phyloP scores from a whole-genome alignment of 2,888 invertebrate genomes.

The Hedychridium roseum region DNA sequence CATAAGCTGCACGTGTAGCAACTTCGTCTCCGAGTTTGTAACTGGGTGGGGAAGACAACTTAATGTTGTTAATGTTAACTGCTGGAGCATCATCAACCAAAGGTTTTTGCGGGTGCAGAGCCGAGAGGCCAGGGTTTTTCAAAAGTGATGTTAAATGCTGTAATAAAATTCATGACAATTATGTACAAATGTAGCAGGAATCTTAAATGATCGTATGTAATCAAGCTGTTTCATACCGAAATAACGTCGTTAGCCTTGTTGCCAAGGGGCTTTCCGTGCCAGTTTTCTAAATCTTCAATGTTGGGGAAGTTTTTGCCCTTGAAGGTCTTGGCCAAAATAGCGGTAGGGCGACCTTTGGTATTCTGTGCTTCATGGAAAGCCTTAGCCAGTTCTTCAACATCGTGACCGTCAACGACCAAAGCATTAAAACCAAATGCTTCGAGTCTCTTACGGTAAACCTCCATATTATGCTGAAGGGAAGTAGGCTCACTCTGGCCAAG shows the following conservation, averaged over 20 bases:
- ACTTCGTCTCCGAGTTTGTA: slow-evolving; percentile 82
- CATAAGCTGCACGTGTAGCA: slow-evolving; percentile 94
- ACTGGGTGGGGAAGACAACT: slow-evolving; percentile 80
- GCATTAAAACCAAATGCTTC: slow-evolving; percentile 93
- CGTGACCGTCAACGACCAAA: slow-evolving; percentile 95
- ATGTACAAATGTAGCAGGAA: neutral
- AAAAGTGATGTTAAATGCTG: slow-evolving; percentile 74
- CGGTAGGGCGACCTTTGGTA: slow-evolving; percentile 86
- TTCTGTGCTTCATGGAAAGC: slow-evolving; percentile 83
- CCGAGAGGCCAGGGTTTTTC: slow-evolving; percentile 72
- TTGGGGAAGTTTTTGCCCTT: slow-evolving; percentile 91
- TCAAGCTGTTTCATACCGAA: slow-evolving; percentile 61
- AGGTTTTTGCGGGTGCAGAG: slow-evolving; percentile 72
- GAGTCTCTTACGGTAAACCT: slow-evolving; percentile 83
- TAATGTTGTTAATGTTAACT: slow-evolving; percentile 77
- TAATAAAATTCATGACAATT: slow-evolving; percentile 20
- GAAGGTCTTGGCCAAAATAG: slow-evolving; percentile 93
- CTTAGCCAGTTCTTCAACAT: slow-evolving; percentile 89
- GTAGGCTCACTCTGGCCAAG: slow-evolving; percentile 98
- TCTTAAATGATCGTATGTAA: slow-evolving; percentile 28
- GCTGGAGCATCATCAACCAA: slow-evolving; percentile 73
- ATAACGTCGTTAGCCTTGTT: slow-evolving; percentile 77
- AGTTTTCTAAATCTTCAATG: slow-evolving; percentile 93
- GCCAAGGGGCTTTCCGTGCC: slow-evolving; percentile 98
- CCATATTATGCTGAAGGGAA: slow-evolving; percentile 89